Conservation (phyloP, 1,140 invertebrate genomes). For the Magallana angulata region DNA sequence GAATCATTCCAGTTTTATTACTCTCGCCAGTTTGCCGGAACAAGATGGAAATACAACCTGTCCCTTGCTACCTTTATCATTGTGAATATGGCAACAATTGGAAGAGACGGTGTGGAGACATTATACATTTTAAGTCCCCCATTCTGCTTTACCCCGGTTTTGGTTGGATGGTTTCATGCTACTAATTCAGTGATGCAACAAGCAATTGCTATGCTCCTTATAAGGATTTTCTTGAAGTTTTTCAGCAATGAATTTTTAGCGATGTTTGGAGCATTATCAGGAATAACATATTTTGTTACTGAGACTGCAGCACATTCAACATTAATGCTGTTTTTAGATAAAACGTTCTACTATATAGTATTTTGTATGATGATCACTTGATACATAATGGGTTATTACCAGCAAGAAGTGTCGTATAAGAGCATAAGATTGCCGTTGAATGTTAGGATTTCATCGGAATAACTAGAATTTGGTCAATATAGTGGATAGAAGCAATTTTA, state of each 20-base stretch:
- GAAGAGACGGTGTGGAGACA: neutral
- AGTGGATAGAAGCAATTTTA: too few species aligned
- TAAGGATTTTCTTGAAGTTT: neutral
- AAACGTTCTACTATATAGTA: neutral
- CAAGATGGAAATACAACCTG: too few species aligned
- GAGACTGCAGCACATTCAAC: neutral
- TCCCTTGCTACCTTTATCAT: too few species aligned
- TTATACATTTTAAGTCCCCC: neutral
- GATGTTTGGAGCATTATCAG: neutral
- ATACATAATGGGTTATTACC: too few species aligned
- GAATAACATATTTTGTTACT: neutral
- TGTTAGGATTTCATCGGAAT: too few species aligned
- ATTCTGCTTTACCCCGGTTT: neutral
- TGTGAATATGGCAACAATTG: too few species aligned
- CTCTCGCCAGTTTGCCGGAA: too few species aligned
- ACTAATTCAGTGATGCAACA: neutral
- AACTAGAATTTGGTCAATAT: too few species aligned
- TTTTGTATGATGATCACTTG: too few species aligned
- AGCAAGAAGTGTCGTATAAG: too few species aligned
- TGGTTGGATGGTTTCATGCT: slow-evolving; percentile 4
- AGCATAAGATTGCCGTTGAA: too few species aligned
- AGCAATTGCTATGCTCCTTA: neutral
- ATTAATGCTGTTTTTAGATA: neutral
- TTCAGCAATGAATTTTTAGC: neutral
- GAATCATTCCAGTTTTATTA: too few species aligned